These are phyloP conservation scores for Papilio polytes DNA, from an alignment of 1,140 invertebrate species.

Conservation along the genomic window DNA sequence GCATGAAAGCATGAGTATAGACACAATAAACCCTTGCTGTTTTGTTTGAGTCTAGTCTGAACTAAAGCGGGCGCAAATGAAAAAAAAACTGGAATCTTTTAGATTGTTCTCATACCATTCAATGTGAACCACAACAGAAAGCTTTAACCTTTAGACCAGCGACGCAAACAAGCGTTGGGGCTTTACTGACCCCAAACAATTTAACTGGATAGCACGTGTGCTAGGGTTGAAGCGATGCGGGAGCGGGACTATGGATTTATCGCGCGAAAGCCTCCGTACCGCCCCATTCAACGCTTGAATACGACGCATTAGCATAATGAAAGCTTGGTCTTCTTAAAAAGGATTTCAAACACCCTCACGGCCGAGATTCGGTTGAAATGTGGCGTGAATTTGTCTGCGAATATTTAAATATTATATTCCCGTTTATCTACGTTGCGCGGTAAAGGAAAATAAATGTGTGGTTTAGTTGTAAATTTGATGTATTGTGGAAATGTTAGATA, in stretches of 20 bases:
- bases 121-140: not conserved
- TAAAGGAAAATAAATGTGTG: not conserved
- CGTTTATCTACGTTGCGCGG: not conserved
- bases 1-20: not conserved
- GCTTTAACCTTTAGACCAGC: conserved; percentile 23
- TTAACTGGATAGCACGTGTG: conserved; percentile 15
- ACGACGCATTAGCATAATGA: conserved; percentile 53
- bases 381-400: conserved; percentile 17
- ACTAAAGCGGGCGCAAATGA: conserved; percentile 2
- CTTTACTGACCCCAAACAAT: conserved; percentile 25
- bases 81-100: conserved; percentile 17
- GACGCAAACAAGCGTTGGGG: conserved; percentile 16
- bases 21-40: conserved; percentile 15
- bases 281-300: conserved; percentile 44
- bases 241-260: conserved; percentile 16
- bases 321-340: conserved; percentile 45
- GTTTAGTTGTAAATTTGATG: conserved; percentile 8
- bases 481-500: not conserved
- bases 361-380: conserved; percentile 19
- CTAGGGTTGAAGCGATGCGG: conserved; percentile 17
- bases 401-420: conserved; percentile 19
- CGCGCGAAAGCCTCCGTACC: conserved; percentile 23
- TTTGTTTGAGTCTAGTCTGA: conserved; percentile 14
- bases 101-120: conserved; percentile 14
- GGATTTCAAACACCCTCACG: conserved; percentile 43